Percentiles rank a stretch among this genome's conserved stretches.
Conservation (phyloP, 2,888 invertebrate species). For the Xestia rhomboidea region DNA sequence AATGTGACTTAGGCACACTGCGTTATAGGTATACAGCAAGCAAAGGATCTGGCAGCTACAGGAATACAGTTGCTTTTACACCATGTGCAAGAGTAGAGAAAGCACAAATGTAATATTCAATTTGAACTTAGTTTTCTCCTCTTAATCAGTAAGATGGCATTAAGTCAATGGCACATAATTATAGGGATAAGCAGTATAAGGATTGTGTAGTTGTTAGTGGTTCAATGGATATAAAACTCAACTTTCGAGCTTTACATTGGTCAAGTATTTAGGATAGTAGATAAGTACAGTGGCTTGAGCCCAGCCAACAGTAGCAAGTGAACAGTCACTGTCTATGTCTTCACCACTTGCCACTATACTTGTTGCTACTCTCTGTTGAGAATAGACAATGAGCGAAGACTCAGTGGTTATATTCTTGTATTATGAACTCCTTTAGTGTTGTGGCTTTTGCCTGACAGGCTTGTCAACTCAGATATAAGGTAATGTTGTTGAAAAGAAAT, state of each 20-base stretch:
- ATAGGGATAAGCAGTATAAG: not conserved
- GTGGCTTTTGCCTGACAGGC: too few species aligned
- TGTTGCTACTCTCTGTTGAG: not conserved
- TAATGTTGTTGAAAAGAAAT: too few species aligned
- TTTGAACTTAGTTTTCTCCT: slow-evolving; percentile 2
- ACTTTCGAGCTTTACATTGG: not conserved
- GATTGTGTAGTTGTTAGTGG: not conserved
- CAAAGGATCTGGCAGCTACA: not conserved
- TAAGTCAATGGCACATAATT: not conserved
- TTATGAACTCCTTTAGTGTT: too few species aligned
- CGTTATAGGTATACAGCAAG: too few species aligned
- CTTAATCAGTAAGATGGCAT: not conserved
- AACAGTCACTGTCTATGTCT: not conserved
- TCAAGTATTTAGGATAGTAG: not conserved
- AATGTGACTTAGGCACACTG: too few species aligned
- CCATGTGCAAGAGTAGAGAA: not conserved
- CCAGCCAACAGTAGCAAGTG: too few species aligned
- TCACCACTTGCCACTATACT: not conserved
- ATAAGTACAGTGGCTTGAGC: not conserved
- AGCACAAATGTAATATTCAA: not conserved
- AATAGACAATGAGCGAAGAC: too few species aligned
- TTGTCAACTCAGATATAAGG: too few species aligned
- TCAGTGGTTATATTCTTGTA: too few species aligned
- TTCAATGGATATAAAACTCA: not conserved
- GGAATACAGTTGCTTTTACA: not conserved